Conservation (phyloP, 1,140 invertebrate genomes). For the Sarcophaga bullata region DNA sequence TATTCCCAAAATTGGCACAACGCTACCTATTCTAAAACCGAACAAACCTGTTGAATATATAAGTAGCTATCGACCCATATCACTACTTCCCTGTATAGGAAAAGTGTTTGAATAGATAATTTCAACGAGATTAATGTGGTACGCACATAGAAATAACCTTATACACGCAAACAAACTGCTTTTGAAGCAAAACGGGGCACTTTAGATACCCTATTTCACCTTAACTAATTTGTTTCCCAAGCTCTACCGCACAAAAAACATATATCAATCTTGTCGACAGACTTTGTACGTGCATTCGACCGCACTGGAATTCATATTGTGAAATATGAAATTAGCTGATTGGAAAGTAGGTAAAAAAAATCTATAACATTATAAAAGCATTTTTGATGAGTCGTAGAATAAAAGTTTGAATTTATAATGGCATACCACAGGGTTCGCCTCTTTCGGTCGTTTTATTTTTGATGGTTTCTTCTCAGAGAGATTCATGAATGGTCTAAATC, state of each 20-base stretch:
- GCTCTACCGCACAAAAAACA: conserved; percentile 37
- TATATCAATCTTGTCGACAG: conserved; percentile 11
- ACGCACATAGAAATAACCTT: background rate
- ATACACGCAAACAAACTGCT: conserved; percentile 29
- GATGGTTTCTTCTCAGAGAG: conserved; percentile 17
- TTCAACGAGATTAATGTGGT: conserved; percentile 31
- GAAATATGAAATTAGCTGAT: background rate
- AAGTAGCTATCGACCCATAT: conserved; percentile 6
- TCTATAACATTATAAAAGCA: conserved; percentile 39
- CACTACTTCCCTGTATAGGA: conserved; percentile 29
- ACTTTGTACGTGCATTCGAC: conserved; percentile 41
- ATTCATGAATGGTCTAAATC: background rate
- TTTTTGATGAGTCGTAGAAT: conserved; percentile 36
- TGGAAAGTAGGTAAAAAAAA: conserved; percentile 42
- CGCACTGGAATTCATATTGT: conserved; percentile 39
- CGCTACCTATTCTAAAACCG: too few species aligned
- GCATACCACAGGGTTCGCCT: conserved; percentile 34
- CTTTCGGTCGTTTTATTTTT: conserved; percentile 35
- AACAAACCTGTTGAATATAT: too few species aligned
- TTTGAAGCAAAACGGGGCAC: conserved; percentile 31
- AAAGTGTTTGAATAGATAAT: conserved; percentile 34
- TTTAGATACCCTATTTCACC: too few species aligned
- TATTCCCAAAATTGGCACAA: too few species aligned
- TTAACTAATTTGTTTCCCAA: too few species aligned
- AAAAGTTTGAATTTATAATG: conserved; percentile 30